Evolutionary conservation across 2,113 vertebrate genomes (phyloP), one percentile per base, ranked within the genome.

Genomic region (Megaleporinus macrocephalus): DNA sequence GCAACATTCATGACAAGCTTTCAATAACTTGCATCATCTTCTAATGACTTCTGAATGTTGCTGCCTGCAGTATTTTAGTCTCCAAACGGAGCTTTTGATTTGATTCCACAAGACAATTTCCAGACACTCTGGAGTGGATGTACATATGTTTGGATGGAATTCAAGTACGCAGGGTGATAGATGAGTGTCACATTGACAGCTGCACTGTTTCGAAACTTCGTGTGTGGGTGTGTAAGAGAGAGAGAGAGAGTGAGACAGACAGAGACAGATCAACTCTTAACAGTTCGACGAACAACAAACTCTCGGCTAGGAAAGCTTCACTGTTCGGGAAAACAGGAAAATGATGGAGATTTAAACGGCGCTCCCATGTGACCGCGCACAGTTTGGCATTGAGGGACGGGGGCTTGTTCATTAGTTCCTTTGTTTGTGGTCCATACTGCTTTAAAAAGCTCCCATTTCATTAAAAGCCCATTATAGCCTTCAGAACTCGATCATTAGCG

Each of bases 381-480:
- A 22, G 53, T n/a, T 59, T 81, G 53, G 51, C 61, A 76, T 53
- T 81, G 77, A 51, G 63, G 78, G 33, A 73, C 41, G 65, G 75
- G 78, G 75, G 82, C 41, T 51, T 41, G 68, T 16, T 66, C 49
- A 82, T 86, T 84, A 72, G 73, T 44, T n/a, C 69, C 82, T 86
- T 84, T 79, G 76, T 12, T 82, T 82, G 49, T 76, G 51, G 62
- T 80, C 33, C 72, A 80, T 73, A 30, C 84, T 71, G 70, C 76
- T 89, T 86, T 79, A 82, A 85, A 82, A 78, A 80, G 36, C 61
- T 79, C 75, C 49, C 6, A 44, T 88, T 89, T 89, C 78, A 90
- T 90, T 90, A 88, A 88, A 90, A 71, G 26, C 76, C 76, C 73
- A 74, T 86, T 87, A 76, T 83, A 79, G 81, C 81, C 75, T 74